Base-by-base conservation (phyloP, 2,797 vertebrate species). In the Phalloptychus januarius region DNA sequence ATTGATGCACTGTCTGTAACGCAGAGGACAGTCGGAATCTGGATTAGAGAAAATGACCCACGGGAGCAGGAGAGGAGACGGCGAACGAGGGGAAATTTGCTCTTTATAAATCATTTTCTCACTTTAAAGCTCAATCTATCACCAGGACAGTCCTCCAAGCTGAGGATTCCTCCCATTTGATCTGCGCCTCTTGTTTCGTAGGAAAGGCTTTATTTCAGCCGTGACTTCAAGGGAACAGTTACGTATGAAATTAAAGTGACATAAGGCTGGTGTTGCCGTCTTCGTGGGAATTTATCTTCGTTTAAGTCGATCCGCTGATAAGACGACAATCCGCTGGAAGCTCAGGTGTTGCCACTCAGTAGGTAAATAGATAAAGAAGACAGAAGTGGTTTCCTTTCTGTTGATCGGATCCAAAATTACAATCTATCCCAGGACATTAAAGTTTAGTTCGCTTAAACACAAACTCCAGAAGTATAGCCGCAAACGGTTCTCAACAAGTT, bases 1-100 rank as follows among this genome's bases (percentile, higher is more conserved):
- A 94, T 92, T 89, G 89, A 95, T 91, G 88, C 77, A 54, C 85
- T 86, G 93, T 93, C 90, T 81, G 90, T 88, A 87, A 91, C 81
- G 79, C 63, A 42, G 88, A 79, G 87, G 89, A 90, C 90, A 86
- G 92, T 86, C 81, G 85, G 90, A 90, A 89, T 92, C 91, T 86
- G 93, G 91, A 94, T 94, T 91, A 90, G 90, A 85, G 82, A 72
- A 86, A 91, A 85, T 77, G 87, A 89, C 90, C 89, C 88, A 80
- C 63, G 79, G 88, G 89, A 88, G 75, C 78, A 52, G 71, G 72
- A 72, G 0, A 0, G 8, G 75, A 67, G 70, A 78, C 20, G 71
- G 75, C 5, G 76, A 85, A 79, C 18, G n/a, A 11, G 78, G 80
- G 70, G 45, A 46, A 75, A 82, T 82, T 86, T 75, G 81, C 83